A percentile compares a stretch with the other conserved stretches of the same genome.
phyloP scores from a whole-genome alignment of 2,113 vertebrate species.

The Globicephala melas region DNA sequence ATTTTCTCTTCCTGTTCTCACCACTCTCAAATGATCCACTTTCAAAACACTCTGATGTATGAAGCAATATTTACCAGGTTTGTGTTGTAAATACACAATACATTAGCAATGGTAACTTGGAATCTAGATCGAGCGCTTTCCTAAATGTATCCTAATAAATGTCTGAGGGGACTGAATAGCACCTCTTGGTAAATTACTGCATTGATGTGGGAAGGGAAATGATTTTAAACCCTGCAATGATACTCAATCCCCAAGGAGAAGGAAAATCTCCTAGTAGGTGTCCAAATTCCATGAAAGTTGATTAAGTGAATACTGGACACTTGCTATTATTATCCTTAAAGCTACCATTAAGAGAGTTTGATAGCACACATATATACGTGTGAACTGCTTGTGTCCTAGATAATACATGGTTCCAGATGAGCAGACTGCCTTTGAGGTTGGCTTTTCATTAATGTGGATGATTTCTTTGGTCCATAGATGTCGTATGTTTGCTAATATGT shows the following conservation, averaged over 20 bases:
- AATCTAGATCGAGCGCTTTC: background rate
- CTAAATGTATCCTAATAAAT: background rate
- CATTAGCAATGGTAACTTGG: background rate
- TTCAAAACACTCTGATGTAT: background rate
- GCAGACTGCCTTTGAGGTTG: background rate
- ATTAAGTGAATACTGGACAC: background rate
- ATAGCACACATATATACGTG: background rate
- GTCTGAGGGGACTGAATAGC: background rate
- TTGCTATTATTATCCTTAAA: constrained; percentile 1
- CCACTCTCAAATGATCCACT: background rate
- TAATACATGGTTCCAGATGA: background rate
- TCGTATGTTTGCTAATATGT: constrained; percentile 41
- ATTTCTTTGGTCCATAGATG: constrained; percentile 32
- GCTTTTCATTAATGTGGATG: constrained; percentile 21
- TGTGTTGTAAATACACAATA: background rate
- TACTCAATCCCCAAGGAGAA: background rate
- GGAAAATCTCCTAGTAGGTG: background rate
- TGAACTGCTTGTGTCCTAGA: background rate
- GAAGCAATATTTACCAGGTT: background rate
- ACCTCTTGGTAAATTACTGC: background rate
- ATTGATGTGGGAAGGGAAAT: background rate
- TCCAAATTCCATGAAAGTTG: background rate
- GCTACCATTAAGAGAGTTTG: background rate
- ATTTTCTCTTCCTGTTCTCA: background rate
- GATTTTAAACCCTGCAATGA: background rate